Evolutionary conservation across 2,888 invertebrate species (phyloP), one percentile per base, ranked within the genome.

Genomic region (Physocephala rufipes): DNA sequence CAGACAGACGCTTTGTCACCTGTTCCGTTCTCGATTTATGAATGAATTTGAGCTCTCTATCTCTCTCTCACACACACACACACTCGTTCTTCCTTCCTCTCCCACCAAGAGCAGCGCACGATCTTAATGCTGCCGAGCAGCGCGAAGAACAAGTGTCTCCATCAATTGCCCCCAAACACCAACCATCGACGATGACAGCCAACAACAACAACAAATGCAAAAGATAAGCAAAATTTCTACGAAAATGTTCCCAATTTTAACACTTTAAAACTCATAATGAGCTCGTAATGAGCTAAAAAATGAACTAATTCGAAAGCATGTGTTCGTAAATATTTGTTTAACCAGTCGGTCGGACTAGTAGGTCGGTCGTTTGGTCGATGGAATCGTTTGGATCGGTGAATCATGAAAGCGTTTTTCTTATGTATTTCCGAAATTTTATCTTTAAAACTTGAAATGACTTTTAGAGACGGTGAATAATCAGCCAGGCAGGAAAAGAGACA

Each of bases 221-320:
- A n/a, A n/a, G 71, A 71, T 71, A 71, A 71, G 66, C 59, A 21
- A 62, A 43, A 61, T 47, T 71, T 71, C 71, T 61, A 43, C 71
- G 71, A 61, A 71, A 71, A 66, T 9, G 16, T 19, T 30, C 16
- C 4, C 26, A 36, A 16, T n/a, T n/a, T 62, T 53, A n/a, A 51
- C 61, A 59, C n/a, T 21, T 59, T 70, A 49, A 62, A 70, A 71
- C 70, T 62, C 63, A 71, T 75, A 74, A 71, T 83, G n/a, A n/a
- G n/a, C n/a, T n/a, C n/a, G n/a, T n/a, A n/a, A n/a, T n/a, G n/a
- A n/a, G n/a, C n/a, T n/a, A n/a, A n/a, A n/a, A n/a, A n/a, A n/a
- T n/a, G 82, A 80, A 82, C 82, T 83, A 83, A 83, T 83, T 83
- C n/a, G n/a, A n/a, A 84, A 83, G 84, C 81, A 78, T 79, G 79